Evolutionary conservation across 2,888 invertebrate species (phyloP).

Genomic region (Coecobrya sp.): DNA sequence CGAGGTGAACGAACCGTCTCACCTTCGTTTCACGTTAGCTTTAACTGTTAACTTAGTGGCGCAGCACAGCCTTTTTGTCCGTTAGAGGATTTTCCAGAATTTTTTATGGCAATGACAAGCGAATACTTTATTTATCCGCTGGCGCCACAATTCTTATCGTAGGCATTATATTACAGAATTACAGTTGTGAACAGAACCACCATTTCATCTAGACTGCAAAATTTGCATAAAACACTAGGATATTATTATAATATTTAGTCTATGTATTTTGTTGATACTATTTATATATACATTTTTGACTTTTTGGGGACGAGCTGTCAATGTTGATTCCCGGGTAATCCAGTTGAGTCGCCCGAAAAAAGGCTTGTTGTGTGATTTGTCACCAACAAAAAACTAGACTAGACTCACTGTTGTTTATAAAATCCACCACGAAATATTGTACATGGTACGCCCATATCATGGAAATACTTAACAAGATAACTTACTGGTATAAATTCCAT

Average conservation of each 20-base stretch:
- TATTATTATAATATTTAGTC: background rate
- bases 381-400: slow-evolving; percentile 33
- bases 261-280: background rate
- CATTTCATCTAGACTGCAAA: background rate
- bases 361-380: slow-evolving; percentile 28
- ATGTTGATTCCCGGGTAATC: slow-evolving; percentile 28
- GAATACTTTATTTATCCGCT: background rate
- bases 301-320: slow-evolving; percentile 22
- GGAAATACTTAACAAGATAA: background rate
- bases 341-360: slow-evolving; percentile 17
- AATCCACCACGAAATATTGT: slow-evolving; percentile 7
- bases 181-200: background rate
- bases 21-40: background rate
- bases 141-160: background rate
- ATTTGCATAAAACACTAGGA: slow-evolving; percentile 12
- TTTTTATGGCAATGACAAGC: slow-evolving; percentile 3
- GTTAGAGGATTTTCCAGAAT: background rate
- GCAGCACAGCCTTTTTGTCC: background rate
- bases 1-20: slow-evolving; percentile 4
- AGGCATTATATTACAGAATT: background rate
- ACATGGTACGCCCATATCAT: background rate
- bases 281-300: background rate
- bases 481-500: background rate
- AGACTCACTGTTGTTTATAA: slow-evolving; percentile 12
- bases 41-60: background rate